Evolutionary conservation across 2,113 vertebrate species (phyloP), one percentile per base, ranked within the genome.

Genomic region (Lampris incognitus): DNA sequence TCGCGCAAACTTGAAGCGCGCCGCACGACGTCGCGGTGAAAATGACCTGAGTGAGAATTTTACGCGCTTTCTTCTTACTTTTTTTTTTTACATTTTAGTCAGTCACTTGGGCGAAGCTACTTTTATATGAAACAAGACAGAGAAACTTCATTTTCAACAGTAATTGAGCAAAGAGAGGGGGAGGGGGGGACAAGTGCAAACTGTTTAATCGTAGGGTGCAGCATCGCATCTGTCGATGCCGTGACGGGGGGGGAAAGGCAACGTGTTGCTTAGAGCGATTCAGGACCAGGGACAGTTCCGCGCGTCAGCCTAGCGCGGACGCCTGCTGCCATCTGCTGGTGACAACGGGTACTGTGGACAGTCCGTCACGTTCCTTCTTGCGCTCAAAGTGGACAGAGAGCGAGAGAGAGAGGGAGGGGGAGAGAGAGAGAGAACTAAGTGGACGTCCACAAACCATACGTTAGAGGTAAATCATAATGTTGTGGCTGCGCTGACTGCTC

Each of bases 311-410:
- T 83, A 62, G 48, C 65, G 38, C 88, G 86, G 88, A 74, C 46
- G 73, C 69, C 65, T 91, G 87, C 90, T 89, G 90, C 86, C 85
- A 89, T 88, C 93, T 92, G 78, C 86, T 86, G 93, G 2, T 38
- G 42, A 42, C 10, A 50, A n/a, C 3, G 0, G 54, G 68, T 50
- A 83, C 67, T 79, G 79, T 68, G 7, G 4, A 48, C 46, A n/a
- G 11, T 56, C 8, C 51, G 52, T 57, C 63, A 46, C 38, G 24
- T 55, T 38, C 39, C 39, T 24, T 60, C 57, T 42, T 11, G 49
- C 38, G 57, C 9, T 9, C 24, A 59, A 59, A 6, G 38, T 11
- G 9, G 24, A 59, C 1, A 5, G 7, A 46, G 7, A 5, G 7
- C 1, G 5, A 54, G 51, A 10, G 51, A 52, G 7, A 10, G 9